Conservation (phyloP, 1,140 invertebrate species). For the Bombus confusus region DNA sequence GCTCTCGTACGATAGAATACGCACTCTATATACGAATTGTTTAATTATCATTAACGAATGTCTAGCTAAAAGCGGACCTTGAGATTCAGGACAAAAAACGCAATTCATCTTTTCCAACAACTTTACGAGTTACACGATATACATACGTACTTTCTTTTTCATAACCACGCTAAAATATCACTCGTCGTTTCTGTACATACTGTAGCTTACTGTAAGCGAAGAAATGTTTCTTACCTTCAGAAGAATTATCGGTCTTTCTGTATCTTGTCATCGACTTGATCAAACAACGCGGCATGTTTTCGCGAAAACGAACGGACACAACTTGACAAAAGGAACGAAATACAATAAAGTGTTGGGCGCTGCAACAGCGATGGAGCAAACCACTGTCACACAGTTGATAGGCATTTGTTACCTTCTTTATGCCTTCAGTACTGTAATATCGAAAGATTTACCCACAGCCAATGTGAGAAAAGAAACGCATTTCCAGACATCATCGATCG, state of each 20-base stretch:
- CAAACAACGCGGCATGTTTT: slow-evolving; percentile 75
- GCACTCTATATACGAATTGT: background rate
- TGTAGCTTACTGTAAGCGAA: slow-evolving; percentile 1
- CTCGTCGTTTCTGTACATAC: background rate
- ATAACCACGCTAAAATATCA: slow-evolving; percentile 34
- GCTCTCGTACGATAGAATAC: too few relatives aligned
- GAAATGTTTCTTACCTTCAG: slow-evolving; percentile 68
- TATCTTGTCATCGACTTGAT: slow-evolving; percentile 76
- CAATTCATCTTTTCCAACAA: background rate
- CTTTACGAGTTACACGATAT: background rate
- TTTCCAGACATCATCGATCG: background rate
- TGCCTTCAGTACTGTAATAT: slow-evolving; percentile 48
- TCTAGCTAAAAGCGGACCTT: too few relatives aligned
- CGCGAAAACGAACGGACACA: background rate
- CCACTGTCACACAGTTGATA: slow-evolving; percentile 31
- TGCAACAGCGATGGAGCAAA: slow-evolving; percentile 47
- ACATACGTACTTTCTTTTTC: background rate
- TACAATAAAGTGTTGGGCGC: slow-evolving; percentile 11
- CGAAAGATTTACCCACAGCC: slow-evolving; percentile 25
- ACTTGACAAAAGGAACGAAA: background rate
- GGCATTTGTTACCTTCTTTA: slow-evolving; percentile 47
- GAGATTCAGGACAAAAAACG: background rate
- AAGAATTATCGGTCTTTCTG: slow-evolving; percentile 47
- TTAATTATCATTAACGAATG: background rate
- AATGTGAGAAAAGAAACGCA: background rate